phyloP scores from a whole-genome alignment of 1,140 invertebrate species.

The Idris sp. region DNA sequence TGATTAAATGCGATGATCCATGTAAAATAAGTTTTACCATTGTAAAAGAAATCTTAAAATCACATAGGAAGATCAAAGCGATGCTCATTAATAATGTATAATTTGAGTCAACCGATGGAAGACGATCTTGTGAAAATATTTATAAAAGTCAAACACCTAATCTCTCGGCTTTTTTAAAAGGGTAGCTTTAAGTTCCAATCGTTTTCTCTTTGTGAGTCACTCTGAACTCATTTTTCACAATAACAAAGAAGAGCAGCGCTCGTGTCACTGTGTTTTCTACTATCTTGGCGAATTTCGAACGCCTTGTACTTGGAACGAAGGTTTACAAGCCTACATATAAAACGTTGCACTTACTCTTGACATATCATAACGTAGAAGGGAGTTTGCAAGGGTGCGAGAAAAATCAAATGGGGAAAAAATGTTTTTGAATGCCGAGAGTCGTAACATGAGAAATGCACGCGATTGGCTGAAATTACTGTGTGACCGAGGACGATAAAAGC shows the following conservation, averaged over 20 bases:
- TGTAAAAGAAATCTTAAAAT: too few relatives aligned
- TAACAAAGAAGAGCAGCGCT: constrained; percentile 45
- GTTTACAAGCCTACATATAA: too few relatives aligned
- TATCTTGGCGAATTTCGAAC: constrained; percentile 29
- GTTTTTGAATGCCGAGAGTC: constrained; percentile 23
- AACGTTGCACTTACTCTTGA: constrained; percentile 21
- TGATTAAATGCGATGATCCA: neutral
- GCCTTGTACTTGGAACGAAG: constrained; percentile 20
- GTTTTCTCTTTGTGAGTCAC: constrained; percentile 27
- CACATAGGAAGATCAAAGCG: too few relatives aligned
- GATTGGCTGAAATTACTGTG: constrained; percentile 8
- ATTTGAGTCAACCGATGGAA: too few relatives aligned
- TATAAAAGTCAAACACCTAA: too few relatives aligned
- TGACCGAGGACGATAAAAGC: constrained; percentile 29
- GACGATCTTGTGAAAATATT: too few relatives aligned
- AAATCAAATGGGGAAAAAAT: constrained; percentile 22
- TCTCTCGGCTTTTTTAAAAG: constrained; percentile 18
- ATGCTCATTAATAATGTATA: too few relatives aligned
- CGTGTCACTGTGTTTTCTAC: constrained; percentile 35
- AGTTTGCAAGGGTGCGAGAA: constrained; percentile 29
- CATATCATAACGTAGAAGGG: constrained; percentile 6
- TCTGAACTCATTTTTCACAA: constrained; percentile 1
- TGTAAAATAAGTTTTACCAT: too few relatives aligned
- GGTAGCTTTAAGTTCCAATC: constrained; percentile 17
- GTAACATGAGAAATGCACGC: constrained; percentile 17